These are phyloP conservation scores for Ligdia adustata DNA, from an alignment of 2,888 invertebrate species.

Conservation along the genomic window DNA sequence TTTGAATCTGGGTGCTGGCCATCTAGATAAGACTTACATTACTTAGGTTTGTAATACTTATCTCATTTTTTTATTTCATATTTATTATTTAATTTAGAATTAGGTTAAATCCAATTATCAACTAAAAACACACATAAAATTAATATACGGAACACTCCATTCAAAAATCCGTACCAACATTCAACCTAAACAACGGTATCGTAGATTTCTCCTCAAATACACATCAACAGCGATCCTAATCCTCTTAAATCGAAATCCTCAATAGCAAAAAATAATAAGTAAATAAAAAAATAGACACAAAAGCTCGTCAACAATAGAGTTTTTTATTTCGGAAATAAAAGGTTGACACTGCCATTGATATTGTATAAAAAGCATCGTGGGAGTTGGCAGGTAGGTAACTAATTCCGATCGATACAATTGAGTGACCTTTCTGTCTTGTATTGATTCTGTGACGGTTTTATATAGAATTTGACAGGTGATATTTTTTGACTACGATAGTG, in stretches of 20 bases:
- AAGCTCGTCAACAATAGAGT: conserved; percentile 43
- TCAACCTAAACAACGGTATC: conserved; percentile 41
- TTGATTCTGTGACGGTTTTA: conserved; percentile 42
- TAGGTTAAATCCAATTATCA: no score
- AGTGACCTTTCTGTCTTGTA: conserved; percentile 37
- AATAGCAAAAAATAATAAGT: conserved; percentile 9
- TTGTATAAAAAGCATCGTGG: conserved; percentile 51
- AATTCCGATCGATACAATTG: conserved; percentile 49
- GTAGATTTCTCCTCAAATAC: conserved; percentile 50
- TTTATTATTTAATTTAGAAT: no score
- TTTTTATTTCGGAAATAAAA: conserved; percentile 39
- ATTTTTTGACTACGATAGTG: neutral
- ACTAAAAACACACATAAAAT: conserved; percentile 1
- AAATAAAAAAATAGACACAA: conserved; percentile 43
- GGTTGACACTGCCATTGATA: conserved; percentile 55
- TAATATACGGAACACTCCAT: conserved; percentile 13
- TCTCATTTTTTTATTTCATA: no score
- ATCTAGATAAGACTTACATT: no score
- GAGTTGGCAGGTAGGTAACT: conserved; percentile 53
- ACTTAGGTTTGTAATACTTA: no score
- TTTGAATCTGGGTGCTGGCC: no score
- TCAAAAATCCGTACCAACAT: conserved; percentile 7
- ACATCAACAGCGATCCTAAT: conserved; percentile 62
- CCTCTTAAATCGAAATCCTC: conserved; percentile 60
- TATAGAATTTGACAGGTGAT: conserved; percentile 17